These are phyloP conservation scores for Papilio aristodemus DNA, from an alignment of 1,140 invertebrate species.

Conservation along the genomic window DNA sequence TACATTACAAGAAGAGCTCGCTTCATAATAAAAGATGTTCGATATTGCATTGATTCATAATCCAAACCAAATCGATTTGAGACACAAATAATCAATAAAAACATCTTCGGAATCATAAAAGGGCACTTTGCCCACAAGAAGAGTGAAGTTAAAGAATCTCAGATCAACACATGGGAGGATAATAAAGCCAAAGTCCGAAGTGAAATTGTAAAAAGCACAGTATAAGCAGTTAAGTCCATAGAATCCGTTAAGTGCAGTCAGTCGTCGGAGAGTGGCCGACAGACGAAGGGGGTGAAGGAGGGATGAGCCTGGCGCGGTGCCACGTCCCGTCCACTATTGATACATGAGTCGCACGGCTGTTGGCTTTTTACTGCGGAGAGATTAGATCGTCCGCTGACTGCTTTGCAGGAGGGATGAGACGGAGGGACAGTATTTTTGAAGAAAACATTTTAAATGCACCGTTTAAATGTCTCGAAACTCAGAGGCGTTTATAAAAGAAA, in stretches of 20 bases:
- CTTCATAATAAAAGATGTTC: too few species aligned
- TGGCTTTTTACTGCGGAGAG: background rate
- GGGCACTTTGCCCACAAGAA: background rate
- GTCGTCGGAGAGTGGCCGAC: background rate
- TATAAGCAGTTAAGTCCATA: slow-evolving; percentile 19
- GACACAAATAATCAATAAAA: too few species aligned
- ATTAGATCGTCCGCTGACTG: slow-evolving; percentile 13
- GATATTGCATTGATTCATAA: too few species aligned
- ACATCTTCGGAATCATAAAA: background rate
- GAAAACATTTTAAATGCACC: background rate
- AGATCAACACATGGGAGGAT: background rate
- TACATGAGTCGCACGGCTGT: slow-evolving; percentile 5
- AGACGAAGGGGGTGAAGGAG: background rate
- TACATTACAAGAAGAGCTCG: too few species aligned
- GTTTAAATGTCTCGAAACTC: too few species aligned
- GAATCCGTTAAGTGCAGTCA: slow-evolving; percentile 19
- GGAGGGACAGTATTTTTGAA: background rate
- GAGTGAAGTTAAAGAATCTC: background rate
- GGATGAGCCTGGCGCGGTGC: background rate
- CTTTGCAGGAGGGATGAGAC: background rate
- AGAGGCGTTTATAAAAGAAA: too few species aligned
- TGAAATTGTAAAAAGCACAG: slow-evolving; percentile 16
- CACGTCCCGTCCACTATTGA: slow-evolving; percentile 13
- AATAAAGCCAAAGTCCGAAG: slow-evolving; percentile 7
- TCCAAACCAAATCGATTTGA: too few species aligned